Evolutionary conservation across 2,113 vertebrate genomes (phyloP), one percentile per base, ranked within the genome.

Genomic region (Anhinga rufa): DNA sequence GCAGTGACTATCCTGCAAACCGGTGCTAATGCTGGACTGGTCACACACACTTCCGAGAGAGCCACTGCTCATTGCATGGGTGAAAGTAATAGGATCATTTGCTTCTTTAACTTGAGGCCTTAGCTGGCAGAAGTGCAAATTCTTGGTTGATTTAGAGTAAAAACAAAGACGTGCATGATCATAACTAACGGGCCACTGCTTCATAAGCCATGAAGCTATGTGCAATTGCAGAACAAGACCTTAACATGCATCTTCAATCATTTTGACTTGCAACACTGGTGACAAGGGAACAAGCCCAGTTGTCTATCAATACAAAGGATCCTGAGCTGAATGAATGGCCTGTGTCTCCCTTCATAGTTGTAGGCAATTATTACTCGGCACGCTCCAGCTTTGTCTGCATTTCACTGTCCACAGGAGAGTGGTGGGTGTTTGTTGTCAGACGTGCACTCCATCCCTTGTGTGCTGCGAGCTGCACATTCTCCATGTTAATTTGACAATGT

Each of bases 401-500:
- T 34, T 71, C 77, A 14, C 19, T 40, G 10, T 86, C 40, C 48
- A 40, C 17, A 11, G 61, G 42, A 85, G 64, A 52, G 31, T 1
- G 16, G 10, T 15, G 14, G 44, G 51, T 1, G n/a, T 61, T 36
- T 6, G 40, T 3, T 76, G 57, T 70, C 58, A 70, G 71, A 32
- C 2, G 0, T 0, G 8, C 0, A 0, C 40, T 69, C 14, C 5
- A 3, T 36, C 38, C 44, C 70, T 14, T 36, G 17, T 19, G 3
- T 5, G 14, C 57, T 0, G 2, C 0, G 6, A 91, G 80, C 79
- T 68, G 38, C 3, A 0, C 10, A 49, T 2, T 25, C 28, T 71
- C 86, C 61, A 2, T 26, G 55, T 40, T 71, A 72, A 86, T 87
- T n/a, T 92, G 76, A 46, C 74, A 21, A 20, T 42, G 54, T 31